Base-by-base conservation (phyloP, 2,888 invertebrate species). In the Limnephilus auricula region DNA sequence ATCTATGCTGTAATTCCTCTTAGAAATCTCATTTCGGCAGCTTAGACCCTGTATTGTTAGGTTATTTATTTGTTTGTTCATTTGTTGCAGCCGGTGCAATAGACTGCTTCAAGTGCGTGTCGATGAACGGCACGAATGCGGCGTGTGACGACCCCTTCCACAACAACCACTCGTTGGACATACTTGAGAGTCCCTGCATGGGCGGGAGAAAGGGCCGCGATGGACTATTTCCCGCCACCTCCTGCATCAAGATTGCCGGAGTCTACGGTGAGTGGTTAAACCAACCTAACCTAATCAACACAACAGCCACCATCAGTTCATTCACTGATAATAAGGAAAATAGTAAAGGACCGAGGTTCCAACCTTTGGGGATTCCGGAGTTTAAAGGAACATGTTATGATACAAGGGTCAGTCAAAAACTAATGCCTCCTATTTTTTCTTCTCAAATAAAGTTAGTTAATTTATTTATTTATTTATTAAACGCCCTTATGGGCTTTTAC, bases 61-160 rank as follows among this genome's bases (percentile, higher is more conserved):
- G 0, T 50, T 50, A 50, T 50, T 50, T 50, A 65, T n/a, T 65
- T 25, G 65, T 65, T 65, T 65, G 65, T n/a, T 65, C 10, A 9
- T 65, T 15, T 65, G 9, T 65, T 65, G 25, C 94, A 97, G 97
- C 95, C 31, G 94, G 95, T 93, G 96, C 97, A 90, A 99, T 99
- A 94, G 99, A 99, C 95, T 99, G 99, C 95, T 99, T 99, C 96
- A 99, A 99, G 95, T 99, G 99, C 95, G 98, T 98, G 87, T 99
- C 99, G 0, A 97, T 98, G 95, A 98, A 98, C 94, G 98, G 98
- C 37, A 96, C 97, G 94, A 98, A 99, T 94, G 97, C 97, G 90
- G 97, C 98, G 0, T 99, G 99, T 94, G 99, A 99, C 94, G 99
- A 99, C 95, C 99, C 99, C 0, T 99, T 99, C 95, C 99, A 99